phyloP scores from a whole-genome alignment of 2,888 invertebrate genomes.

The Lamproptera curius region DNA sequence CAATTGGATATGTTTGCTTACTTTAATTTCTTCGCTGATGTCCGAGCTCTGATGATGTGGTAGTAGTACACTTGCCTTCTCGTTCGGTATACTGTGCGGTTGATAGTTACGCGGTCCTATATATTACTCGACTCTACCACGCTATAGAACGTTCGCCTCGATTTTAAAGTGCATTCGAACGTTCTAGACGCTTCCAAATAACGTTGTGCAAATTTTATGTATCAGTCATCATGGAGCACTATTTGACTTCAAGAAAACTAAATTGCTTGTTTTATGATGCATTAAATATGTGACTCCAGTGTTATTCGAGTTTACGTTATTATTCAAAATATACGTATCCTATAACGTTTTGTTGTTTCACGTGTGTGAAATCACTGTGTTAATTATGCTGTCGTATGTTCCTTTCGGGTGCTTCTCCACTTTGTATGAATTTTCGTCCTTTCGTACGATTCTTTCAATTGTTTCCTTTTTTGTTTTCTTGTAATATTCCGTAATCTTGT shows the following conservation, averaged over 20 bases:
- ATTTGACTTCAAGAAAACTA: not conserved
- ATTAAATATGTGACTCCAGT: not conserved
- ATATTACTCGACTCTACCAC: too few species aligned
- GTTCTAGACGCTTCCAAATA: too few species aligned
- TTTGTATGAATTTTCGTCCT: not conserved
- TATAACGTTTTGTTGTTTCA: not conserved
- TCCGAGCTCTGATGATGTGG: not conserved
- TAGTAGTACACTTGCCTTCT: not conserved
- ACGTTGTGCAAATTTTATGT: too few species aligned
- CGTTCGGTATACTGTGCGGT: too few species aligned
- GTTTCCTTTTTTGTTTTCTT: not conserved
- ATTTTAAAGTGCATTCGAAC: too few species aligned
- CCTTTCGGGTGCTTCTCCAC: not conserved
- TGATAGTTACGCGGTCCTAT: too few species aligned
- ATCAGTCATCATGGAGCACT: too few species aligned
- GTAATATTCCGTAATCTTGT: constrained; percentile 1
- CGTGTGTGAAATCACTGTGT: not conserved
- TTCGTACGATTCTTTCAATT: too few species aligned
- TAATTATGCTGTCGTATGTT: not conserved
- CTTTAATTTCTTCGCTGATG: not conserved
- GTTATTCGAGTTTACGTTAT: not conserved
- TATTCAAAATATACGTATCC: not conserved
- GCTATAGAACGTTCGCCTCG: too few species aligned
- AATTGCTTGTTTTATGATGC: not conserved
- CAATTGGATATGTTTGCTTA: not conserved